Base-by-base conservation (phyloP, 1,140 invertebrate genomes). In the Drosophila triauraria region DNA sequence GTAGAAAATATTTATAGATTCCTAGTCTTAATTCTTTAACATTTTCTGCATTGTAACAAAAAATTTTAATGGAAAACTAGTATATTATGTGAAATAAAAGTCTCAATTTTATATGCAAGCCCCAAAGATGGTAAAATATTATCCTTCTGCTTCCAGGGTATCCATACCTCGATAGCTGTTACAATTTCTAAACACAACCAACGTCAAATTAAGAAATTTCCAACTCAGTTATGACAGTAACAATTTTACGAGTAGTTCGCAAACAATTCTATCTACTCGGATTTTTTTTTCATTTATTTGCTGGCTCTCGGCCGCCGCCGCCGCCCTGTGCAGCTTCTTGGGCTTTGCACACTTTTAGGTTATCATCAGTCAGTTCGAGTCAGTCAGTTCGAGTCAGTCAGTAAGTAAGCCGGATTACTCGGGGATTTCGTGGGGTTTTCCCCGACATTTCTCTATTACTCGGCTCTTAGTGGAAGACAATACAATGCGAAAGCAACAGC, bases 321-420 rank as follows among this genome's bases (percentile, higher is more conserved):
- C 1, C 20, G 48, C 50, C 44, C 17, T 47, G 32, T 69, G 60
- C 59, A 38, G 54, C 63, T 77, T 80, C 67, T 64, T 71, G 62
- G 80, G 74, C 77, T 88, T 88, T 84, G 80, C 85, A 83, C 84
- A 88, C 84, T 88, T 88, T 90, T 88, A 78, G 85, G 85, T 88
- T 75, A 90, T 88, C 78, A 83, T 77, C 84, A 74, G 44, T 58
- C 59, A 56, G 53, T n/a, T n/a, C n/a, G n/a, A 74, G 44, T 58
- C 59, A 72, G 43, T 51, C 59, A 20, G 20, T n/a, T n/a, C n/a
- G n/a, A 20, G 20, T 20, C 20, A 72, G 43, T 51, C 59, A 76
- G 76, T 75, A 62, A 77, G 68, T 80, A 88, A 84, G 84, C 84
- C 69, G 84, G 84, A 84, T 88, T 88, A 88, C 78, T 69, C 63